A percentile compares a stretch with the other conserved stretches of the same genome.
These are phyloP conservation scores for Sycophila texana DNA, from an alignment of 2,888 invertebrate genomes.

Conservation along the genomic window DNA sequence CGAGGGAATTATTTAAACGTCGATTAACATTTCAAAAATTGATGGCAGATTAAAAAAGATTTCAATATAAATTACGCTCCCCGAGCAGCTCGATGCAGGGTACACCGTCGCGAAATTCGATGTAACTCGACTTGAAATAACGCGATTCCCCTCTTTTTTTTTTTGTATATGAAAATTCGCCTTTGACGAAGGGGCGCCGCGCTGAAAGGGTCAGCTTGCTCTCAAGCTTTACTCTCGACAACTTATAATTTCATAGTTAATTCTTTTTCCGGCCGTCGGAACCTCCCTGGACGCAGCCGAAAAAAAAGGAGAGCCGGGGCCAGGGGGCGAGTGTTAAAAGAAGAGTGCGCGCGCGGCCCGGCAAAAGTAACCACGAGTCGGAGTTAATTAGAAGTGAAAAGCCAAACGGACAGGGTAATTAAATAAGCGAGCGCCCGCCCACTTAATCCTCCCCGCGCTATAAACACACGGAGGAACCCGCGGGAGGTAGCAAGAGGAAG, in stretches of 20 bases:
- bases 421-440: conserved; percentile 52
- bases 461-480: conserved; percentile 2
- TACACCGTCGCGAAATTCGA: not conserved
- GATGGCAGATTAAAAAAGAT: conserved; percentile 17
- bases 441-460: conserved; percentile 30
- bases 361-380: conserved; percentile 48
- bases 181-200: conserved; percentile 31
- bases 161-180: not conserved
- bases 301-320: not conserved
- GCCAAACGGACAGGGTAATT: conserved; percentile 56
- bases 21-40: not conserved
- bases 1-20: conserved; percentile 32
- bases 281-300: conserved; percentile 9
- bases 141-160: no score
- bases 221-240: conserved; percentile 34
- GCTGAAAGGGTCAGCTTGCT: conserved; percentile 18
- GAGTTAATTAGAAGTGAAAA: conserved; percentile 57
- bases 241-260: conserved; percentile 53
- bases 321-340: conserved; percentile 24
- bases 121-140: no score
- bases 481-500: not conserved
- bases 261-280: conserved; percentile 23
- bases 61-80: no score
- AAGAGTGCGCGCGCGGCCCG: not conserved
- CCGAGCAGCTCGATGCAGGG: no score